These are phyloP conservation scores for Drosophila mettleri DNA, from an alignment of 2,888 invertebrate species.

Conservation along the genomic window DNA sequence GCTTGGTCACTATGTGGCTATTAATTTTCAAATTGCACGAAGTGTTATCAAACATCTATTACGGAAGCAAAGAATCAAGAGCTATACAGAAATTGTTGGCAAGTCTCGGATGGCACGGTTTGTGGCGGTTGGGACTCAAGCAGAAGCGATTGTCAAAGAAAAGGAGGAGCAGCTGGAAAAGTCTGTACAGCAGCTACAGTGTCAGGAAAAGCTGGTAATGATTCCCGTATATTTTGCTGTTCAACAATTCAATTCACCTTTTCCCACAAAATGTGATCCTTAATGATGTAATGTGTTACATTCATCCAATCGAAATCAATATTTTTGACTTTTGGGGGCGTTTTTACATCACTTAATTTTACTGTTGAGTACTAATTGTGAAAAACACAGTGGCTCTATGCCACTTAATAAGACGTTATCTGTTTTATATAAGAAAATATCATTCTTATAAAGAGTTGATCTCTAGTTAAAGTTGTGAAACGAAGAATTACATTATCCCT, in stretches of 20 bases:
- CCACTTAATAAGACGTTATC: too few species aligned
- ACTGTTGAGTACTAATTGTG: too few species aligned
- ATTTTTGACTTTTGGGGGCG: too few species aligned
- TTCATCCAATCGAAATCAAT: not conserved
- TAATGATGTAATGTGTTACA: too few species aligned
- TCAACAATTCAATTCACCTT: not conserved
- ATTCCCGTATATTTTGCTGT: slow-evolving; percentile 1
- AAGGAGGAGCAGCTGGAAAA: slow-evolving; percentile 41
- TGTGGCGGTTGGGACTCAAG: slow-evolving; percentile 61
- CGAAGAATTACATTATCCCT: too few species aligned
- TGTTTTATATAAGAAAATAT: too few species aligned
- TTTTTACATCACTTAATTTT: too few species aligned
- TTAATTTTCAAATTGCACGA: slow-evolving; percentile 85
- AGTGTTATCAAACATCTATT: slow-evolving; percentile 85
- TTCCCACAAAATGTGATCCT: not conserved
- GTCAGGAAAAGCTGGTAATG: slow-evolving; percentile 75
- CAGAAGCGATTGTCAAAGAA: slow-evolving; percentile 45
- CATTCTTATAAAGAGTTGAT: too few species aligned
- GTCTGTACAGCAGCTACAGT: slow-evolving; percentile 64
- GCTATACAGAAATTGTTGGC: slow-evolving; percentile 86
- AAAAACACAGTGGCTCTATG: too few species aligned
- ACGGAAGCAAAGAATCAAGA: slow-evolving; percentile 84
- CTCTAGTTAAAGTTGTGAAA: not conserved
- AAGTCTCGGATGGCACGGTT: slow-evolving; percentile 86
- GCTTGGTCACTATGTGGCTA: slow-evolving; percentile 83